Base-by-base conservation (phyloP, 2,888 invertebrate genomes). In the Mimas tiliae region DNA sequence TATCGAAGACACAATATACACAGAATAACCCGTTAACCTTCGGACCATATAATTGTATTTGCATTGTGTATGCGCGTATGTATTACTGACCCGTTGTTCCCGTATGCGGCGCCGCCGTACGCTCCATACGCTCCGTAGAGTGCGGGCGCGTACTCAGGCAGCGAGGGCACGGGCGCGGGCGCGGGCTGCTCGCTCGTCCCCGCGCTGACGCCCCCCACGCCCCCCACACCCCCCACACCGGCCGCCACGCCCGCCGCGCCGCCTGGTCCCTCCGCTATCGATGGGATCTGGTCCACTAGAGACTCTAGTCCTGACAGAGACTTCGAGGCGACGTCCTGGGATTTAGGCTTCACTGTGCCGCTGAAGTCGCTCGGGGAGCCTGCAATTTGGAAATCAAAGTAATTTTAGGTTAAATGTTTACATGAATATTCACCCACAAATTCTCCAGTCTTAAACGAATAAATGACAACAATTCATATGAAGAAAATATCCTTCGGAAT, bases 241-340 rank as follows among this genome's bases (percentile, higher is more conserved):
- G 67, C 77, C 62, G 70, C 76, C 66, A 67, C 76, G 21, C 68
- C 79, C 62, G 69, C 69, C 74, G 76, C 78, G 42, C 70, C 75
- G 58, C 73, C 76, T 66, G 95, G 95, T 7, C 96, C 96, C 78
- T 97, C 97, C 66, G 96, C 96, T 87, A 97, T 97, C 78, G 97
- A 96, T 64, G 98, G 98, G 88, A 98, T 98, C 94, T 98, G 98
- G 92, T 98, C 98, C 72, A 98, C 98, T 62, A 98, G 94, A 52
- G 97, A 98, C 88, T 98, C 98, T 62, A 98, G 94, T 21, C 98
- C 98, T 19, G 97, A 97, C 62, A 97, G 93, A 77, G 97, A 97
- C 86, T 97, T 97, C 38, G 97, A 96, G n/a, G 97, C 95, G 47
- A 97, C 96, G 89, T 97, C 97, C 81, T 96, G 96, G 0, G 89